Evolutionary conservation across 1,140 invertebrate species (phyloP), one percentile per base, ranked within the genome.

Genomic region (Cheumatopsyche charites): DNA sequence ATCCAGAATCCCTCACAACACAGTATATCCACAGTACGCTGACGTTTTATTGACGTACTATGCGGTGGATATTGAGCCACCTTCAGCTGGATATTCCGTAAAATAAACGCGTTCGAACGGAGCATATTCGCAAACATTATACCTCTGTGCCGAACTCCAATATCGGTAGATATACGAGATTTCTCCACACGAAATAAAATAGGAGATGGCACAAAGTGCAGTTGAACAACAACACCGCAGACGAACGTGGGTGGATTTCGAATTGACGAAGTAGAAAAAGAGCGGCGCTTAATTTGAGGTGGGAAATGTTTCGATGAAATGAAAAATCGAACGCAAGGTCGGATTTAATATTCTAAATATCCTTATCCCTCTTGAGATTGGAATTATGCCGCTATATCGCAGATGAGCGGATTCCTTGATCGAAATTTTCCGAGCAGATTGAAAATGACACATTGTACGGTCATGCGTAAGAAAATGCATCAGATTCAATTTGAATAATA

Each of bases 91-190:
- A 62, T 47, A 61, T 61, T 26, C 55, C 29, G 45, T n/a, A 63
- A 63, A 67, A 67, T 67, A 67, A 47, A 67, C 65, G 29, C 19
- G 65, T 67, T 45, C 15, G 47, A 11, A 17, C 12, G n/a, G 68
- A 62, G 65, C 19, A 67, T 67, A 74, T 74, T 67, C 49, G 73
- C 73, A 74, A 70, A 74, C 73, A 71, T 62, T 67, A 62, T 67
- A 55, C 58, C 61, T 49, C 25, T 12, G 19, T 23, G 73, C 68
- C 36, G 71, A 74, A 74, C 69, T 71, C 68, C 73, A 71, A 74
- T 74, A 74, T 52, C 65, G 25, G 62, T 9, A 9, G 9, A 36
- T 36, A 9, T 36, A n/a, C 9, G 29, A 9, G 29, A 9, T 36
- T 47, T n/a, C 29, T 4, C 12, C 13, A 47, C 13, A 47, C 4